These are phyloP conservation scores for Coluber constrictor DNA, from an alignment of 2,797 vertebrate genomes.

Conservation along the genomic window DNA sequence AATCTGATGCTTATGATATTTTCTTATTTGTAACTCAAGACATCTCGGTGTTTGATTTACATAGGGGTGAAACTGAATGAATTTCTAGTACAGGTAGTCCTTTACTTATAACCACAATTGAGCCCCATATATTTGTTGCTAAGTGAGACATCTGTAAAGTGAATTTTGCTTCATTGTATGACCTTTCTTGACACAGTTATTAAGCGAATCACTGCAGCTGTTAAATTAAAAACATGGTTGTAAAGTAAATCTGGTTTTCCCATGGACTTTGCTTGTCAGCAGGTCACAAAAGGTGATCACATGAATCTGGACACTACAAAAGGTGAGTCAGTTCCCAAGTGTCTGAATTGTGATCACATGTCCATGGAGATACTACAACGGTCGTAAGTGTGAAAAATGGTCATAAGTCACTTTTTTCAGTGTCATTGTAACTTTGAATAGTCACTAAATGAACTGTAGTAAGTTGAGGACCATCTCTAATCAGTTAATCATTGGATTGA, in stretches of 20 bases:
- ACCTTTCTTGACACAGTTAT: not conserved
- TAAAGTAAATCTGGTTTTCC: not conserved
- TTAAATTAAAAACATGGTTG: no score
- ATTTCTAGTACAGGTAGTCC: not conserved
- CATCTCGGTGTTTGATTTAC: slow-evolving; percentile 40
- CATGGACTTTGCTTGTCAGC: not conserved
- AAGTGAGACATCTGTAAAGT: not conserved
- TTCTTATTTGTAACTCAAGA: slow-evolving; percentile 44
- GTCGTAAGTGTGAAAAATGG: not conserved
- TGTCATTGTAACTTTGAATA: not conserved
- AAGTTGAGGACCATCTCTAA: slow-evolving; percentile 4
- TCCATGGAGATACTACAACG: not conserved
- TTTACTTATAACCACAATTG: not conserved
- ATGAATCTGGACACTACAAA: not conserved
- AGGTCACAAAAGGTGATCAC: no score
- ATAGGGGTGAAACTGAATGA: slow-evolving; percentile 29
- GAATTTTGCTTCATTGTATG: not conserved
- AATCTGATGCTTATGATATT: slow-evolving; percentile 48
- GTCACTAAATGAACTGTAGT: not conserved
- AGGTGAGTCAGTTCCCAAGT: not conserved
- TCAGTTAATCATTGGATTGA: slow-evolving; percentile 55
- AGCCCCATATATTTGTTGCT: not conserved
- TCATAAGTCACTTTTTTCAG: not conserved
- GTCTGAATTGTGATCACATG: not conserved
- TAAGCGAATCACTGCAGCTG: no score